phyloP scores from a whole-genome alignment of 2,797 vertebrate genomes.

The Parauchenoglanis ngamensis region DNA sequence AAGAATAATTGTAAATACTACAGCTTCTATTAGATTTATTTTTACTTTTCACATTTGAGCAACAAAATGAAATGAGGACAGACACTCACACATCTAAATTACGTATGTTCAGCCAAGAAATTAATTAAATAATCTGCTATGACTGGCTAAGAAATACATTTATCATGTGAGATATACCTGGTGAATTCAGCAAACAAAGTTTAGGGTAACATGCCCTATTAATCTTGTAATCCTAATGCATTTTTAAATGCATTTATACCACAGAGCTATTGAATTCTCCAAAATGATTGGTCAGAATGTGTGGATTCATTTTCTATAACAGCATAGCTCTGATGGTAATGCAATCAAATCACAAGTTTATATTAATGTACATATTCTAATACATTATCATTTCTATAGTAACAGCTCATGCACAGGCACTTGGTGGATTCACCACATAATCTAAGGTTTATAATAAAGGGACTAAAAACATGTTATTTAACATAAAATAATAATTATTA shows the following conservation, averaged over 20 bases:
- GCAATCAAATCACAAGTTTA: neutral
- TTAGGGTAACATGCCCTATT: neutral
- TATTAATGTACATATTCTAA: neutral
- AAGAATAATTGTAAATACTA: neutral
- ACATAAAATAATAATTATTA: neutral
- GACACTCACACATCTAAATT: neutral
- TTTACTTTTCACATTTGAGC: neutral
- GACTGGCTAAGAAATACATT: neutral
- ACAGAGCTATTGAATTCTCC: neutral
- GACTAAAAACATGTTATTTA: neutral
- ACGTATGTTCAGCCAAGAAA: neutral
- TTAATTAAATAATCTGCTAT: conserved; percentile 2
- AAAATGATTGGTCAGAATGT: neutral
- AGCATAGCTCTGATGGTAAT: neutral
- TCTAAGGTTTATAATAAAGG: neutral
- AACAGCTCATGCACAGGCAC: neutral
- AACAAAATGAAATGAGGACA: neutral
- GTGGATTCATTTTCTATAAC: neutral
- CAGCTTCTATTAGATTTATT: neutral
- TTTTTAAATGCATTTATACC: neutral
- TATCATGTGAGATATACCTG: neutral
- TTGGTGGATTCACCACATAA: neutral
- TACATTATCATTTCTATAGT: neutral
- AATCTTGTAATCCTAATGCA: neutral
- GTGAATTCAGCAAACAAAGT: neutral